Conservation (phyloP, 2,797 vertebrate genomes). For the Adrianichthys oophorus region DNA sequence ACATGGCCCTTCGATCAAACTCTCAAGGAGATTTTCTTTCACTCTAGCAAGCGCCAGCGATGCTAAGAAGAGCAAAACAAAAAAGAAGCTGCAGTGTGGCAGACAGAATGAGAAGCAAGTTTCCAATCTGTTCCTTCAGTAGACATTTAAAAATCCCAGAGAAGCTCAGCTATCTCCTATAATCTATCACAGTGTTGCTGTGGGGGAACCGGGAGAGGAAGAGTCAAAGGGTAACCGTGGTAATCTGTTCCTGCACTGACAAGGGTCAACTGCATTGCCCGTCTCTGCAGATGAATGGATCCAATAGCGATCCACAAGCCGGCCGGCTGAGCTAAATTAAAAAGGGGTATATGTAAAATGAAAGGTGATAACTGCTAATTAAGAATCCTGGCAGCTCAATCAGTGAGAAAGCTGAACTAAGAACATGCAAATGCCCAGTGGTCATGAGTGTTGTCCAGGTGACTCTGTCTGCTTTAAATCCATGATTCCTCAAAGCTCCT, state of each 20-base stretch:
- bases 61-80: conserved; percentile 52
- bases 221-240: conserved; percentile 61
- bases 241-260: conserved; percentile 42
- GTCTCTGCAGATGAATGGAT: conserved; percentile 42
- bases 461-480: too few species aligned
- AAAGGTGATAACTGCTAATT: conserved; percentile 9
- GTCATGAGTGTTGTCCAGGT: conserved; percentile 31
- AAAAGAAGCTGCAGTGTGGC: conserved; percentile 37
- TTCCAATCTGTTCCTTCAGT: conserved; percentile 66
- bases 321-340: conserved; percentile 34
- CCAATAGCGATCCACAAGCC: conserved; percentile 43
- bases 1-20: conserved; percentile 34
- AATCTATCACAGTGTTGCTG: conserved; percentile 48
- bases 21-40: conserved; percentile 26
- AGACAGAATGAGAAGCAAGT: conserved; percentile 48
- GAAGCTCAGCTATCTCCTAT: conserved; percentile 40
- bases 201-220: conserved; percentile 27
- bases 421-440: conserved; percentile 16
- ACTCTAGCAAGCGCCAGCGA: conserved; percentile 13
- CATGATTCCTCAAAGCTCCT: not conserved
- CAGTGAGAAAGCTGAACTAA: conserved; percentile 15
- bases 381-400: conserved; percentile 10
- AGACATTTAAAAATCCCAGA: conserved; percentile 56
- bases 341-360: conserved; percentile 20
- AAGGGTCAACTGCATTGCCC: conserved; percentile 26